A percentile compares a stretch with the other conserved stretches of the same genome.
Conservation (phyloP, 2,888 invertebrate genomes). For the Drosophila birchii region DNA sequence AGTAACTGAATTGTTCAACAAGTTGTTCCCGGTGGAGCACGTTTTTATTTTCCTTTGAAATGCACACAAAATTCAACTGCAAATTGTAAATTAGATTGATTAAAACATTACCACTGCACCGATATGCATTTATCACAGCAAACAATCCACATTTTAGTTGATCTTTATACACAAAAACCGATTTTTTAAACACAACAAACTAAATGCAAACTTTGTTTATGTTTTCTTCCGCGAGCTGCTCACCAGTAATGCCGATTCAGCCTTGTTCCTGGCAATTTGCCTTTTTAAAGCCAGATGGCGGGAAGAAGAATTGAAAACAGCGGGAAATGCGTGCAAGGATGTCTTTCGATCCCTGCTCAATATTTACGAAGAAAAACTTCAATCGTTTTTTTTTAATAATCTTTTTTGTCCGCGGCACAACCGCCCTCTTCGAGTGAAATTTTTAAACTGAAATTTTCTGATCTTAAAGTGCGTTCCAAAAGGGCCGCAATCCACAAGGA, state of each 20-base stretch:
- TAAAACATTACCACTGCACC: neutral
- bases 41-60: neutral
- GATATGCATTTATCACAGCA: neutral
- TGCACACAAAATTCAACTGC: neutral
- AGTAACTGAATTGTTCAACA: slow-evolving; percentile 24
- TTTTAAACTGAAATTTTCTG: neutral
- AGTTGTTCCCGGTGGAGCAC: neutral
- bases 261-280: neutral
- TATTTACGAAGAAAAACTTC: neutral
- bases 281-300: neutral
- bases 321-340: neutral
- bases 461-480: neutral
- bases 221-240: neutral
- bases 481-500: neutral
- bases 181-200: neutral
- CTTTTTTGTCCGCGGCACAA: neutral
- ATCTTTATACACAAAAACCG: neutral
- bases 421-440: neutral
- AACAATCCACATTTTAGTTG: neutral
- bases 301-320: neutral
- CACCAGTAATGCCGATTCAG: neutral
- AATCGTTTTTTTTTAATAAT: neutral
- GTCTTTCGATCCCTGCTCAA: neutral
- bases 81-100: neutral
- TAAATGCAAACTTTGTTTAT: neutral